These are phyloP conservation scores for Oophaga sylvatica DNA, from an alignment of 2,797 vertebrate genomes.

Conservation along the genomic window DNA sequence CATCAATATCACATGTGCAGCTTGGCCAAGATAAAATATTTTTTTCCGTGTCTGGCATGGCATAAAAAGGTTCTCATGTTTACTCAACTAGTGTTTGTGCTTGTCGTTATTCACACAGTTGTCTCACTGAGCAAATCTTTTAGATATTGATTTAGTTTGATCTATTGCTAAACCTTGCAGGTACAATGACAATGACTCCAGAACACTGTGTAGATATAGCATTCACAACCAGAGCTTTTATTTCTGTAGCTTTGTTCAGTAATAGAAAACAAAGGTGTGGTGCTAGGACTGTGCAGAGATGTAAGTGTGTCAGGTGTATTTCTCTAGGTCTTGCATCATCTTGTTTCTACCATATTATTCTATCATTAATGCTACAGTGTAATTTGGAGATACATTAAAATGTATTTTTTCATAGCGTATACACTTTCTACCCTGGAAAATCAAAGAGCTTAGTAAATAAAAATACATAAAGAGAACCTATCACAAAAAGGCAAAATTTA, in stretches of 20 bases:
- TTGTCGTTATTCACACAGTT: constrained; percentile 32
- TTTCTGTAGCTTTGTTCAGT: constrained; percentile 29
- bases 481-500: no score
- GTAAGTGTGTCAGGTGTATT: neutral
- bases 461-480: no score
- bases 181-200: constrained; percentile 34
- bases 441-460: no score
- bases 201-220: constrained; percentile 21
- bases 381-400: neutral
- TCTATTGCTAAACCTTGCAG: constrained; percentile 34
- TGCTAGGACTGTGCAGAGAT: neutral
- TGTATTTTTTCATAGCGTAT: neutral
- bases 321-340: neutral
- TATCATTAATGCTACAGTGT: neutral
- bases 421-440: no score
- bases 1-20: neutral
- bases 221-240: constrained; percentile 28
- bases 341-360: neutral
- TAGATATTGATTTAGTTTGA: constrained; percentile 44
- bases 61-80: constrained; percentile 53
- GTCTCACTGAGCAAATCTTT: constrained; percentile 36
- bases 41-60: constrained; percentile 29
- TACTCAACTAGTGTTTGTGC: constrained; percentile 39
- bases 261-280: constrained; percentile 45
- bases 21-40: constrained; percentile 35